A percentile compares a stretch with the other conserved stretches of the same genome.
These are phyloP conservation scores for Plagodis dolabraria DNA, from an alignment of 2,888 invertebrate species.

Conservation along the genomic window DNA sequence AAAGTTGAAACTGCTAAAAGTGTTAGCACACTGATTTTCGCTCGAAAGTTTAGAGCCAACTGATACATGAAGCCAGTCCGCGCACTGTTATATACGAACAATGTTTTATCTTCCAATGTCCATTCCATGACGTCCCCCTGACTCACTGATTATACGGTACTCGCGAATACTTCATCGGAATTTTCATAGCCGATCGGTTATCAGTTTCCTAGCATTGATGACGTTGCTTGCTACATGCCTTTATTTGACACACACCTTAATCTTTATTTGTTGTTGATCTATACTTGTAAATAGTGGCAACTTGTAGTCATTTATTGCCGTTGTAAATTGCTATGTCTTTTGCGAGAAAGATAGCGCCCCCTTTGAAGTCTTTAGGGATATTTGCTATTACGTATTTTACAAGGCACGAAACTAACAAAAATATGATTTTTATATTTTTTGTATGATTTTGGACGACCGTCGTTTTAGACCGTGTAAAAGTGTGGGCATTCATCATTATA, in stretches of 20 bases:
- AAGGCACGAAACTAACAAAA: too few species aligned
- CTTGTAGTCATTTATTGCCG: slow-evolving; percentile 6
- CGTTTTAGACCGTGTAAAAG: too few species aligned
- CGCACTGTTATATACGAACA: slow-evolving; percentile 30
- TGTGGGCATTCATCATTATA: too few species aligned
- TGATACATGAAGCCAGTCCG: slow-evolving; percentile 24
- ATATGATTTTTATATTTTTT: too few species aligned
- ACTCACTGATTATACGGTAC: slow-evolving; percentile 24
- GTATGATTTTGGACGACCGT: too few species aligned
- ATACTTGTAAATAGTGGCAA: slow-evolving; percentile 5
- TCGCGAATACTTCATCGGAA: slow-evolving; percentile 27
- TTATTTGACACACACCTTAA: slow-evolving; percentile 25
- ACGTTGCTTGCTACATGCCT: slow-evolving; percentile 13
- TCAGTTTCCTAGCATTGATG: slow-evolving; percentile 21
- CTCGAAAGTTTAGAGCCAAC: slow-evolving; percentile 24
- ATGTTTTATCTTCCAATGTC: slow-evolving; percentile 24
- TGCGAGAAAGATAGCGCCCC: slow-evolving; percentile 19
- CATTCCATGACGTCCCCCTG: slow-evolving; percentile 28
- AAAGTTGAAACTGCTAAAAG: slow-evolving; percentile 1
- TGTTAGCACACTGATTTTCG: slow-evolving; percentile 23
- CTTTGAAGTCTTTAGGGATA: slow-evolving; percentile 11
- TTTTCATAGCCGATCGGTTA: slow-evolving; percentile 28
- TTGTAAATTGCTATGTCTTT: background rate
- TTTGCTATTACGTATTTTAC: background rate
- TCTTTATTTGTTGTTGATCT: background rate